phyloP scores from a whole-genome alignment of 1,140 invertebrate species.

The Pinna nobilis region DNA sequence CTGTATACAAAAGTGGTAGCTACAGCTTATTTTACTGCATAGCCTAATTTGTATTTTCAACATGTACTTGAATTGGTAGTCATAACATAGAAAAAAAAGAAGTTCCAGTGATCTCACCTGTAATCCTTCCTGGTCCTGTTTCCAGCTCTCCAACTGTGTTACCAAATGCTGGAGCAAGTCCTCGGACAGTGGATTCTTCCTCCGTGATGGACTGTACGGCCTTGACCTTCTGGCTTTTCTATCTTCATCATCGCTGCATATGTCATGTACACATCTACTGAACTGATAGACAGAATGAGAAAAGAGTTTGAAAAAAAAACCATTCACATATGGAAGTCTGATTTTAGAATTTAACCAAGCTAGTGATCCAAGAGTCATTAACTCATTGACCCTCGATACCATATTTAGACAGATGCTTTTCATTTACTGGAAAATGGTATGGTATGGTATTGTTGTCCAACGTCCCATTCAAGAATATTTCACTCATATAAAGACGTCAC shows the following conservation, averaged over 20 bases:
- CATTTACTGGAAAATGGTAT: no score
- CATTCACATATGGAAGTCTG: background rate
- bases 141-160: slow-evolving; percentile 53
- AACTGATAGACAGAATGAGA: background rate
- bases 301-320: background rate
- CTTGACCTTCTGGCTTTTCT: slow-evolving; percentile 33
- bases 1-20: no score
- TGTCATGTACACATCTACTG: slow-evolving; percentile 50
- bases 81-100: no score
- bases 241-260: slow-evolving; percentile 28
- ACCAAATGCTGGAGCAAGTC: slow-evolving; percentile 38
- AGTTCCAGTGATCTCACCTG: slow-evolving; percentile 42
- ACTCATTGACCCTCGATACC: no score
- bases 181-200: slow-evolving; percentile 34
- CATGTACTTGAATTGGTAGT: no score
- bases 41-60: no score
- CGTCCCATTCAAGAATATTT: no score
- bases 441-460: no score
- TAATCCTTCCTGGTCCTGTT: slow-evolving; percentile 52
- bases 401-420: no score
- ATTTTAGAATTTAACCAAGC: background rate
- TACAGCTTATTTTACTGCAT: no score
- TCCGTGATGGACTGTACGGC: slow-evolving; percentile 37
- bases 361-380: no score
- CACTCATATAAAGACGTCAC: no score